Evolutionary conservation across 2,888 invertebrate species (phyloP).

Genomic region (Exocentrus adspersus): DNA sequence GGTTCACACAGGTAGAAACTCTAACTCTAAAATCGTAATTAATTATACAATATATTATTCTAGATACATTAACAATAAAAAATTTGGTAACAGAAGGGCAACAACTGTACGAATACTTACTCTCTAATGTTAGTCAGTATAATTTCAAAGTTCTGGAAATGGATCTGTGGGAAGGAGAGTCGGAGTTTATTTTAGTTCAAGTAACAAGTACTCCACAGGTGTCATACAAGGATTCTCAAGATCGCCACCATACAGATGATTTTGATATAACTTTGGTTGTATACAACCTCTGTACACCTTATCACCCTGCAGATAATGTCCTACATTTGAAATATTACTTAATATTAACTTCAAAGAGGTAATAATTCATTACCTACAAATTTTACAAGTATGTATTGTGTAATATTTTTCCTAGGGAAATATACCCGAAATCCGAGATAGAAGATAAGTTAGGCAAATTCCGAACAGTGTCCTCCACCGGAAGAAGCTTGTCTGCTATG

Average conservation of each 20-base stretch:
- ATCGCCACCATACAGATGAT: conserved; percentile 71
- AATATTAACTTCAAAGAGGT: conserved; percentile 70
- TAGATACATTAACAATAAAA: conserved; percentile 69
- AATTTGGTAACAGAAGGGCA: conserved; percentile 72
- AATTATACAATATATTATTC: conserved; percentile 34
- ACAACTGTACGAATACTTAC: conserved; percentile 75
- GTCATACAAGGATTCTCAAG: conserved; percentile 70
- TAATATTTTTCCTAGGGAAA: conserved; percentile 61
- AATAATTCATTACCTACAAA: conserved; percentile 25
- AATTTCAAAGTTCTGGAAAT: conserved; percentile 75
- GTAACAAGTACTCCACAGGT: conserved; percentile 68
- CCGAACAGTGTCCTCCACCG: conserved; percentile 67
- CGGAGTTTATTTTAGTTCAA: conserved; percentile 73
- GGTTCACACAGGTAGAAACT: conserved; percentile 72
- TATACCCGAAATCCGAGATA: conserved; percentile 70
- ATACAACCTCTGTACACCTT: conserved; percentile 66
- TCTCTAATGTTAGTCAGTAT: conserved; percentile 74
- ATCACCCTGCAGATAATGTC: conserved; percentile 54
- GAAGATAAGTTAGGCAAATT: conserved; percentile 72
- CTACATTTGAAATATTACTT: conserved; percentile 70
- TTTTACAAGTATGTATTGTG: background rate
- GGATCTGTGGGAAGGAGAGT: conserved; percentile 61
- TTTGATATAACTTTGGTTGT: conserved; percentile 76
- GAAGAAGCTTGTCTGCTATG: conserved; percentile 47
- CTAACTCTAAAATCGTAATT: background rate